Evolutionary conservation across 2,113 vertebrate species (phyloP).

Genomic region (Engystomops pustulosus): DNA sequence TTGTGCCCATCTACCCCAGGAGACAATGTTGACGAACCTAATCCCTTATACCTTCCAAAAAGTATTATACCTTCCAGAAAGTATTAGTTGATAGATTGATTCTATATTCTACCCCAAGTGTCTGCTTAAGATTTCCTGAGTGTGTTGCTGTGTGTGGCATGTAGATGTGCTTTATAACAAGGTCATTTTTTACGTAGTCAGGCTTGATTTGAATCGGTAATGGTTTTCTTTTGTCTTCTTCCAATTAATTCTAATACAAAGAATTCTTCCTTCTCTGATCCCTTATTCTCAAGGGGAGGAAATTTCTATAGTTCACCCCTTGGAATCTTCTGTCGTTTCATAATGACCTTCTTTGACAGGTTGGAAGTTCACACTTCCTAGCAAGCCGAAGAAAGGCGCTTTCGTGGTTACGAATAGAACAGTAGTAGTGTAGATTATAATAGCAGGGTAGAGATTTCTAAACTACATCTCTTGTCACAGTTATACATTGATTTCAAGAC

Average conservation of each 20-base stretch:
- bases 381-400: conserved; percentile 9
- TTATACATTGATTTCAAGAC: conserved; percentile 20
- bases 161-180: conserved; percentile 26
- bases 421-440: conserved; percentile 1
- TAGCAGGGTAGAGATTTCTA: conserved; percentile 4
- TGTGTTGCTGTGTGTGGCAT: not conserved
- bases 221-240: conserved; percentile 23
- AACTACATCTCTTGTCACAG: conserved; percentile 4
- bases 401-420: conserved; percentile 9
- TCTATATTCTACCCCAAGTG: not conserved
- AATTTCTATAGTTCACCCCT: conserved; percentile 9
- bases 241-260: conserved; percentile 29
- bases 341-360: conserved; percentile 49
- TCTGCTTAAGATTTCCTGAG: not conserved
- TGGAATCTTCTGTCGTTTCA: conserved; percentile 19
- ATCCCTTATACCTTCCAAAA: too few species aligned
- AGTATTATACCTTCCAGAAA: too few species aligned
- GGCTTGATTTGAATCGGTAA: conserved; percentile 50
- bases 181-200: conserved; percentile 39
- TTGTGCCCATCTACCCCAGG: too few species aligned
- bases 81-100: not conserved
- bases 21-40: too few species aligned
- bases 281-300: conserved; percentile 10
- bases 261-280: conserved; percentile 3
- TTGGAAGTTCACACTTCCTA: conserved; percentile 34